phyloP scores from a whole-genome alignment of 2,888 invertebrate species.

The Dryomyza anilis region DNA sequence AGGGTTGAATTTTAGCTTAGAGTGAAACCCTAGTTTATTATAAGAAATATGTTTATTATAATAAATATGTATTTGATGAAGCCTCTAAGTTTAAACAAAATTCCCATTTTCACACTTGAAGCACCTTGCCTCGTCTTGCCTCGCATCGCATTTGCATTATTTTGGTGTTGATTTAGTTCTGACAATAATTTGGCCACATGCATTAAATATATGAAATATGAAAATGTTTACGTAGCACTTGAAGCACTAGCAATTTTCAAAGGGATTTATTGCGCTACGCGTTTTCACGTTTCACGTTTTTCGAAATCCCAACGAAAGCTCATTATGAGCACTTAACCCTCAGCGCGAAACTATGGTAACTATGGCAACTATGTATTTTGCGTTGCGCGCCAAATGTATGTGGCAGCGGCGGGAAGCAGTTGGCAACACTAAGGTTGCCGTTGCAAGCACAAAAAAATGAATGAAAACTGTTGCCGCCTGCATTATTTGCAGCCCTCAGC shows the following conservation, averaged over 20 bases:
- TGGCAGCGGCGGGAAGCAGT: neutral
- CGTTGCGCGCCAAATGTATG: neutral
- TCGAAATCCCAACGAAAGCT: neutral
- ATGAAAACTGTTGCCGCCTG: constrained; percentile 14
- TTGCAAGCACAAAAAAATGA: neutral
- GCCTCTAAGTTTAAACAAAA: no score
- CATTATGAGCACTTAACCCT: constrained; percentile 19
- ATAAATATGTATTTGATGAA: no score
- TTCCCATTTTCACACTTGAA: no score
- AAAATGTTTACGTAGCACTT: constrained; percentile 19
- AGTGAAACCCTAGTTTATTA: no score
- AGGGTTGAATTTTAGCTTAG: no score
- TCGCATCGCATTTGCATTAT: no score
- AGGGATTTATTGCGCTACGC: neutral
- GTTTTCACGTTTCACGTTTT: neutral
- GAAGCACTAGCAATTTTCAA: constrained; percentile 9
- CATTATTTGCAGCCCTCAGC: constrained; percentile 10
- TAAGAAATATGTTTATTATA: no score
- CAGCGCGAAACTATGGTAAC: neutral
- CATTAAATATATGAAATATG: constrained; percentile 15
- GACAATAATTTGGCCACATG: neutral
- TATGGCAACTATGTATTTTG: neutral
- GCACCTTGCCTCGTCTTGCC: no score
- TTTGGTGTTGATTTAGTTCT: no score
- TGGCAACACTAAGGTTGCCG: constrained; percentile 13